A percentile compares a stretch with the other conserved stretches of the same genome.
Evolutionary conservation across 1,140 invertebrate species (phyloP).

Genomic region (Lerema accius): DNA sequence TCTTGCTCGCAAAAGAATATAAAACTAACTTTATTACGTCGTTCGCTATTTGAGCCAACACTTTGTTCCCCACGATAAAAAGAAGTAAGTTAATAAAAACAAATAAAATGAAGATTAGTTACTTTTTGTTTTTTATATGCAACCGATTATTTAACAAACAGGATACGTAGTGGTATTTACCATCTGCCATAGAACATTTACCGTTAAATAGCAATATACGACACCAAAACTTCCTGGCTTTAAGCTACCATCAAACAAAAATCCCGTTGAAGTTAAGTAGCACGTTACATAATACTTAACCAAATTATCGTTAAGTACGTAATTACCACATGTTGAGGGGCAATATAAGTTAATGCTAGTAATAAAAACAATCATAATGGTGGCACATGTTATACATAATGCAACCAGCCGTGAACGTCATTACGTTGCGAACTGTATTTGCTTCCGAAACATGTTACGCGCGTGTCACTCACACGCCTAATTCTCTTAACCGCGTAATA

Average conservation of each 20-base stretch:
- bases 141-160: no score
- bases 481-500: slow-evolving; percentile 17
- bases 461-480: slow-evolving; percentile 21
- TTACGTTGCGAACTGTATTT: not conserved
- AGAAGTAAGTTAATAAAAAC: not conserved
- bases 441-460: slow-evolving; percentile 1
- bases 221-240: no score
- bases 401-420: not conserved
- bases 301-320: no score
- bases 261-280: no score
- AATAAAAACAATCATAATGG: not conserved
- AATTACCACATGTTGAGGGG: no score
- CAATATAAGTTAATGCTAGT: not conserved
- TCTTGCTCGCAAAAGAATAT: not conserved
- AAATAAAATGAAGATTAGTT: not conserved
- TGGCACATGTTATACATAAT: not conserved
- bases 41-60: not conserved
- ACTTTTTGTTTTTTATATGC: no score
- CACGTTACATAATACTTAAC: no score
- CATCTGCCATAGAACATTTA: no score
- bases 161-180: no score
- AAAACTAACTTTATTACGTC: not conserved
- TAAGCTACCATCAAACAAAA: no score
- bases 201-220: no score
- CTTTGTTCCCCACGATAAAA: not conserved